Evolutionary conservation across 2,797 vertebrate genomes (phyloP), one percentile per base, ranked within the genome.

Genomic region (Phoeniculus purpureus): DNA sequence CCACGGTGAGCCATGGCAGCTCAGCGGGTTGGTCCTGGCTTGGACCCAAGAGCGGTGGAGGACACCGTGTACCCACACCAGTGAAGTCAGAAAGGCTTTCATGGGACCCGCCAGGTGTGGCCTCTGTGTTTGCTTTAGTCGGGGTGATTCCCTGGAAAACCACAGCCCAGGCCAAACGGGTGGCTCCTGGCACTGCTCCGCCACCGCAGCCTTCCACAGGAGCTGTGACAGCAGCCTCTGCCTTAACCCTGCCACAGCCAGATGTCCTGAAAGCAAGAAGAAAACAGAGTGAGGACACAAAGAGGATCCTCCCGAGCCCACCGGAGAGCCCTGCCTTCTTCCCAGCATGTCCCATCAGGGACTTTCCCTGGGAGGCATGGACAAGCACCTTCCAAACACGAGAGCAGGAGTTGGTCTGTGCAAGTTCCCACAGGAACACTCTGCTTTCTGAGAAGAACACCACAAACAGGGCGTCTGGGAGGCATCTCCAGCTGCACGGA

Each of bases 91-190:
- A 81, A 79, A 66, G 0, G 3, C 58, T 65, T 87, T 37, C 74
- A 31, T 67, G 65, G 66, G 62, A 40, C 23, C 62, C 1, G 1
- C 60, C 76, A 85, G 81, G 66, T 78, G 65, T 45, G 78, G 6
- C 2, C 61, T 2, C 61, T 2, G 5, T 87, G 66, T 85, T 82
- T 82, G 65, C 70, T 85, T 82, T 90, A 83, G 55, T 59, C 31
- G 45, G 37, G 78, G 79, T 89, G 79, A 85, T 81, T 95, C 94
- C 88, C 84, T 62, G 4, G 81, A 54, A 91, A 93, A 81, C 86
- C 90, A 40, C 77, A 90, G 84, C 15, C 56, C 70, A 31, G 55
- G 81, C 88, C 67, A 72, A 59, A 77, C 0, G 9, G 29, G 54
- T 27, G 59, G 43, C 78, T 79, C 3, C 59, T 80, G 81, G 70